These are phyloP conservation scores for Limnephilus auricula DNA, from an alignment of 2,888 invertebrate genomes.

Conservation along the genomic window DNA sequence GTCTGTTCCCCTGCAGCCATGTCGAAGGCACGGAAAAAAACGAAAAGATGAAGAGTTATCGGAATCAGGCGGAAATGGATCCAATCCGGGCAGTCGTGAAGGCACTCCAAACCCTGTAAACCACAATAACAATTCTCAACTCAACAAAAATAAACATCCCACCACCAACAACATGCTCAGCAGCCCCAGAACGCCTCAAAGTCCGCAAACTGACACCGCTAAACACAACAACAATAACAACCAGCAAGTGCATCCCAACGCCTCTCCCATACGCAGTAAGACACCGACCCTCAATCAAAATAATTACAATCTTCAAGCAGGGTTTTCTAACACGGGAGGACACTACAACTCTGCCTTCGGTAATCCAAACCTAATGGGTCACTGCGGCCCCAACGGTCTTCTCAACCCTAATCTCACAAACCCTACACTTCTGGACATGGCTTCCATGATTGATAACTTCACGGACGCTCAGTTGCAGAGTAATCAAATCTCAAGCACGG, in stretches of 20 bases:
- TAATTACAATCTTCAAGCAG: constrained; percentile 70
- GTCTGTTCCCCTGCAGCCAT: constrained; percentile 90
- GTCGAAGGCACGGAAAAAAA: constrained; percentile 87
- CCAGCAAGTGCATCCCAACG: constrained; percentile 77
- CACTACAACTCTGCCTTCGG: constrained; percentile 75
- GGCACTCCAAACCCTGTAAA: constrained; percentile 70
- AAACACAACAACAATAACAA: constrained; percentile 70
- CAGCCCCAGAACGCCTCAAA: constrained; percentile 74
- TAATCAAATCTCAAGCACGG: constrained; percentile 91
- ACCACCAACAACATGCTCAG: constrained; percentile 72
- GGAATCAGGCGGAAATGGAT: constrained; percentile 70
- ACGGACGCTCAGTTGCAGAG: constrained; percentile 89
- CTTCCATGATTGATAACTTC: constrained; percentile 87
- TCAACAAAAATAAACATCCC: constrained; percentile 70
- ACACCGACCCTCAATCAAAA: constrained; percentile 74
- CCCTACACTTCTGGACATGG: constrained; percentile 84
- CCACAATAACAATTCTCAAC: constrained; percentile 64
- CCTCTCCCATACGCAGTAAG: constrained; percentile 76
- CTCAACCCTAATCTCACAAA: constrained; percentile 76
- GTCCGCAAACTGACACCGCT: constrained; percentile 68
- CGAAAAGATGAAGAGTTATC: constrained; percentile 84
- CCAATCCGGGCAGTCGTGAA: constrained; percentile 42
- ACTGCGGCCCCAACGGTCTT: constrained; percentile 71
- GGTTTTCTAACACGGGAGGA: constrained; percentile 72
- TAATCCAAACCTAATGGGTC: constrained; percentile 75